Conservation (phyloP, 2,888 invertebrate genomes). For the Metellina segmentata region DNA sequence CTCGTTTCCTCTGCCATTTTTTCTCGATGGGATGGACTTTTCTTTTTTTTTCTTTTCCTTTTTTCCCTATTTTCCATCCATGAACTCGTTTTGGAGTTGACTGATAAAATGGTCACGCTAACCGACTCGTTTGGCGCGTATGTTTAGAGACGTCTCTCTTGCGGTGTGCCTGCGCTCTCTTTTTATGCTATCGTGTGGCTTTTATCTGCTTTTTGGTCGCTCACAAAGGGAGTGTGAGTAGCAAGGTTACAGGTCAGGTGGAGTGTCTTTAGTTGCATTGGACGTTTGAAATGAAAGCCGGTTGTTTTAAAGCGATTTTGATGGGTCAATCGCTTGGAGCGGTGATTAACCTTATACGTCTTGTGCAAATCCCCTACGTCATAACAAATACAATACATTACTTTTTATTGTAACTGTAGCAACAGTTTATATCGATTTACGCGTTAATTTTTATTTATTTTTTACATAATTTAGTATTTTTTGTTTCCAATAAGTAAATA, state of each 20-base stretch:
- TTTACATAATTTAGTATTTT: too few relatives aligned
- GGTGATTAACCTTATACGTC: not conserved
- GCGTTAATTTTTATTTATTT: too few relatives aligned
- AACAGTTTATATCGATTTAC: too few relatives aligned
- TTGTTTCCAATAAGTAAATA: too few relatives aligned
- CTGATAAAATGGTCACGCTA: slow-evolving; percentile 60
- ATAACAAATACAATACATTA: too few relatives aligned
- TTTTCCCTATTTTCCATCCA: not conserved
- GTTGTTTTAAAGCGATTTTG: not conserved
- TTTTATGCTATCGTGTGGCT: not conserved
- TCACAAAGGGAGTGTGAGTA: not conserved
- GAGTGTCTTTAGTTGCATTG: not conserved
- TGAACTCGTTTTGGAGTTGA: slow-evolving; percentile 46
- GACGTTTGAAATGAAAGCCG: not conserved
- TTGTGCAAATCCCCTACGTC: not conserved
- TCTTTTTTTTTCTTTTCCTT: slow-evolving; percentile 26
- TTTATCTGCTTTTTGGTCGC: slow-evolving; percentile 14
- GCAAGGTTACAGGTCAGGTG: slow-evolving; percentile 24
- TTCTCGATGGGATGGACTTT: slow-evolving; percentile 14
- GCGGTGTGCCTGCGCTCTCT: too few relatives aligned
- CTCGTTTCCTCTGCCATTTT: not conserved
- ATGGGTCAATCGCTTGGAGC: not conserved
- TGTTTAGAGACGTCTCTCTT: not conserved
- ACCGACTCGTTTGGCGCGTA: slow-evolving; percentile 33
- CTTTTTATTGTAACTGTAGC: too few relatives aligned